Evolutionary conservation across 2,113 vertebrate genomes (phyloP).

Genomic region (Mormyrus lacerda): DNA sequence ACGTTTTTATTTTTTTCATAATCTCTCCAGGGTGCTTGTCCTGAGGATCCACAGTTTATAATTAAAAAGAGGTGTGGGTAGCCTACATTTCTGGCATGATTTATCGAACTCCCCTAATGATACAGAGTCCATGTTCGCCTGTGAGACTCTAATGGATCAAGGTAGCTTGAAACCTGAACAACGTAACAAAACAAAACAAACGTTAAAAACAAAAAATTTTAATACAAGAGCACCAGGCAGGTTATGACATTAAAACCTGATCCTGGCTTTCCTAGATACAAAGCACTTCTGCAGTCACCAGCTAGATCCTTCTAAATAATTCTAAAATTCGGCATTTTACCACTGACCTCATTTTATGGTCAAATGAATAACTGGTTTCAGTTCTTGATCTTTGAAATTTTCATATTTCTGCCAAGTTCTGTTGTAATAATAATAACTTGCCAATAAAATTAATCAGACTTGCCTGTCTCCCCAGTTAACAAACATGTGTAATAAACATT

Average conservation of each 20-base stretch:
- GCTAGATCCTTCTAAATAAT: background rate
- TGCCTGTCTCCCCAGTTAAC: background rate
- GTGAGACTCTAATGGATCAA: background rate
- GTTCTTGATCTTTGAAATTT: background rate
- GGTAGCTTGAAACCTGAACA: background rate
- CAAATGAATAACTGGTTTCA: background rate
- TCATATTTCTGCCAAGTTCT: background rate
- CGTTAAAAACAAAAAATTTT: background rate
- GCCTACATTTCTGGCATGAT: slow-evolving; percentile 15
- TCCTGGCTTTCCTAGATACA: background rate
- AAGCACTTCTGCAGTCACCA: background rate
- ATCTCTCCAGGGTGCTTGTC: background rate
- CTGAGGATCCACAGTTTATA: background rate
- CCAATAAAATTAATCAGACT: background rate
- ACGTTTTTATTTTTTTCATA: background rate
- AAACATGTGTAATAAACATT: background rate
- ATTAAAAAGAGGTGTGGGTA: background rate
- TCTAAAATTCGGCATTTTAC: background rate
- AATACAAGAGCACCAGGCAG: background rate
- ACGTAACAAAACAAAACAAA: background rate
- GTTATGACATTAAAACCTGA: background rate
- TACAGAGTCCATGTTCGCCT: background rate
- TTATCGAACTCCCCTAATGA: background rate
- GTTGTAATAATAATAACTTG: background rate
- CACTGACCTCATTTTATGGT: background rate